Conservation (phyloP, 53 echinoderm and acorn worm genomes). For the Patiria pectinifera region DNA sequence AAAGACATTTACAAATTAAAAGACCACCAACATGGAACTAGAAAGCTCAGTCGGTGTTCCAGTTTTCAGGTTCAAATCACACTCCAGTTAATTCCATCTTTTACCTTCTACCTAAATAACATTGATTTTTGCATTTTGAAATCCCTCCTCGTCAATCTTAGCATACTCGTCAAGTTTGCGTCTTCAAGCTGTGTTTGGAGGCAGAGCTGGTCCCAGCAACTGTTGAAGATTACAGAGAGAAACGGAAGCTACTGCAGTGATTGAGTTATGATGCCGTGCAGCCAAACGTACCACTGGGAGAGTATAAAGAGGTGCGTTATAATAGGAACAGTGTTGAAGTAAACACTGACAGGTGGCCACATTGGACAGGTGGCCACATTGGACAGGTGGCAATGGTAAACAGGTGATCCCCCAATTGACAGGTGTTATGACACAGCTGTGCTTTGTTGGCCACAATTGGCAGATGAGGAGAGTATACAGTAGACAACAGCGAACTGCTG, state of each 20-base stretch:
- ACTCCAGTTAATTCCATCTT: neutral
- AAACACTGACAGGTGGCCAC: neutral
- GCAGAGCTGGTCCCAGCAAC: constrained; percentile 84
- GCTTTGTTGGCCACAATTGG: no score
- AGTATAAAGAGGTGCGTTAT: constrained; percentile 65
- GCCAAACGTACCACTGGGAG: constrained; percentile 72
- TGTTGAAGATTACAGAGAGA: constrained; percentile 85
- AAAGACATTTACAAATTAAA: no score
- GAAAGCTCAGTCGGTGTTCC: no score
- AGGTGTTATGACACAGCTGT: no score
- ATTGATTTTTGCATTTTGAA: neutral
- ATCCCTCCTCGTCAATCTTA: neutral
- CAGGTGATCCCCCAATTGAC: neutral
- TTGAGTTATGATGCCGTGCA: constrained; percentile 69
- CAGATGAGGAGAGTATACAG: no score
- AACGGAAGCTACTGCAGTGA: constrained; percentile 77
- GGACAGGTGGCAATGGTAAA: neutral
- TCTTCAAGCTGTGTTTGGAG: constrained; percentile 84
- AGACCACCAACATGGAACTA: no score
- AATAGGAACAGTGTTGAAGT: neutral
- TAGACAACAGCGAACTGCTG: no score
- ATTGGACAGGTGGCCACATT: neutral
- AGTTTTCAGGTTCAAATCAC: no score
- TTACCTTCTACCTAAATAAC: neutral
- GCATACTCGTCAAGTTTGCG: constrained; percentile 72